These are phyloP conservation scores for Tenualosa thibaudeaui DNA, from an alignment of 2,797 vertebrate species.

Conservation along the genomic window DNA sequence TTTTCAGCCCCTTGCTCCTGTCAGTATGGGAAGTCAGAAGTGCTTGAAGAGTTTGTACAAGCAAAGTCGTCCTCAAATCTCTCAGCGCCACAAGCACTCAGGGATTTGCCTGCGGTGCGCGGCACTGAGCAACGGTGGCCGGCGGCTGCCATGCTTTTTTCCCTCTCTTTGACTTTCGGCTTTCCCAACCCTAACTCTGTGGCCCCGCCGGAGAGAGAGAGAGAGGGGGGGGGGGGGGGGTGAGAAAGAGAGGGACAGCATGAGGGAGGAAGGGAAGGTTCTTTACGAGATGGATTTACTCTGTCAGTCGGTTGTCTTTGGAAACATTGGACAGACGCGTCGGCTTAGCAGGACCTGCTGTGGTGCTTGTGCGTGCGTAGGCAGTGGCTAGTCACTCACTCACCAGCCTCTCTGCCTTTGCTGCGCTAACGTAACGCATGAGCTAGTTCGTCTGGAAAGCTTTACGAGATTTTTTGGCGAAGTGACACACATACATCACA, in stretches of 20 bases:
- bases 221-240: not conserved
- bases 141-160: not conserved
- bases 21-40: constrained; percentile 57
- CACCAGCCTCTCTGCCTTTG: not conserved
- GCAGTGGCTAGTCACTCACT: not conserved
- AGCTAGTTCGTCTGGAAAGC: not conserved
- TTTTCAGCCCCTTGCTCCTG: constrained; percentile 19
- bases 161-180: not conserved
- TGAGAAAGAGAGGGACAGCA: not conserved
- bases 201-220: not conserved
- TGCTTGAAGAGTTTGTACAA: constrained; percentile 52
- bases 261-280: not conserved
- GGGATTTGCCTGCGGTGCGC: constrained; percentile 10
- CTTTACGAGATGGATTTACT: constrained; percentile 14
- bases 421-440: not conserved
- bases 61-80: constrained; percentile 51
- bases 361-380: not conserved
- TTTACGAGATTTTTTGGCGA: not conserved
- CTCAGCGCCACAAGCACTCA: constrained; percentile 33
- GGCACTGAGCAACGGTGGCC: not conserved
- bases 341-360: not conserved
- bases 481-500: not conserved
- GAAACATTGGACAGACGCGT: not conserved
- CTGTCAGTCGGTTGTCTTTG: constrained; percentile 10
- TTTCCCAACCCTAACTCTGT: not conserved